A percentile compares a stretch with the other conserved stretches of the same genome.
Evolutionary conservation across 2,888 invertebrate genomes (phyloP).

Genomic region (Dorcus hopei): DNA sequence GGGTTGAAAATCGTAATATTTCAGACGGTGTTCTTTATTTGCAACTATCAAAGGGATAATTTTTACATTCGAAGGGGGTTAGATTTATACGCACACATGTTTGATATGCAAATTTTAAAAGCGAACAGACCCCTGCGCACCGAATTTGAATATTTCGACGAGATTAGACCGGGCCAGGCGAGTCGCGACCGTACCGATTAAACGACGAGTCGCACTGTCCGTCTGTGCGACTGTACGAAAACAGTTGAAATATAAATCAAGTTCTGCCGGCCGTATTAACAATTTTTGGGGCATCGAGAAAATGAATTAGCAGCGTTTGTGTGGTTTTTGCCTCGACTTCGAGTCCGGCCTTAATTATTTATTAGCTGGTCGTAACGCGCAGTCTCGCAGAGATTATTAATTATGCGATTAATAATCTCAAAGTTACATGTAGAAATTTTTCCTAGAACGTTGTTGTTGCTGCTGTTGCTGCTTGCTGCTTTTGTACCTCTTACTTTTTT

Average conservation of each 20-base stretch:
- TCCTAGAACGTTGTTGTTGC: no score
- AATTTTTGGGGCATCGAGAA: constrained; percentile 5
- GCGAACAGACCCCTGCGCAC: constrained; percentile 26
- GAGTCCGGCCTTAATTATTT: no score
- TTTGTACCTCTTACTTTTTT: no score
- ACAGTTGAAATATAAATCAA: constrained; percentile 16
- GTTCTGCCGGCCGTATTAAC: constrained; percentile 15
- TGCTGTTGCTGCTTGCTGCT: no score
- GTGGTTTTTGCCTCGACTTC: no score
- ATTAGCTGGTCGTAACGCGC: no score
- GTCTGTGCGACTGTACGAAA: constrained; percentile 5
- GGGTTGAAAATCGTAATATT: constrained; percentile 24
- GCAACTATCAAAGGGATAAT: constrained; percentile 27
- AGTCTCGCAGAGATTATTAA: no score
- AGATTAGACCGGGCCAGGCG: constrained; percentile 22
- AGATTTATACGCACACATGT: constrained; percentile 27
- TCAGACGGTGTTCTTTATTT: constrained; percentile 21
- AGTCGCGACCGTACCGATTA: neutral
- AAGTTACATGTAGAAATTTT: no score
- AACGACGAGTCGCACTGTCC: neutral
- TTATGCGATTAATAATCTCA: no score
- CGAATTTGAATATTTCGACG: constrained; percentile 33
- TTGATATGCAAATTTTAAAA: constrained; percentile 31
- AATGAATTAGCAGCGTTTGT: neutral
- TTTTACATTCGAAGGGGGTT: constrained; percentile 19